Evolutionary conservation across 2,797 vertebrate genomes (phyloP).

Genomic region (Fundulus diaphanus): DNA sequence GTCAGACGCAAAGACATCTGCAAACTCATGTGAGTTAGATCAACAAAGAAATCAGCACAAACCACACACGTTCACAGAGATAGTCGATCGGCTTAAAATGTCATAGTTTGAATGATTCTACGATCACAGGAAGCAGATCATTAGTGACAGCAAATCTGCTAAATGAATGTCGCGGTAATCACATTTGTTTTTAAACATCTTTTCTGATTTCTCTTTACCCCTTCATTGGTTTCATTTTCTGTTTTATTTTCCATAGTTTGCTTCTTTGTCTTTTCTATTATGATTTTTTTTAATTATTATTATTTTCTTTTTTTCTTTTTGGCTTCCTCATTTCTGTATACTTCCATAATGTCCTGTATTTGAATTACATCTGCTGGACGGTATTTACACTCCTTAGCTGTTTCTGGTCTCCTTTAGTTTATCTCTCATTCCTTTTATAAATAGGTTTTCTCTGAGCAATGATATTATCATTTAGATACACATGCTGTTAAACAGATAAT

Average conservation of each 20-base stretch:
- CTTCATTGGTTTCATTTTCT: background rate
- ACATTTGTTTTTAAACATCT: background rate
- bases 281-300: too few relatives aligned
- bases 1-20: conserved; percentile 4
- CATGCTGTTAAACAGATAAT: background rate
- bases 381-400: background rate
- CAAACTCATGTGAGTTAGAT: background rate
- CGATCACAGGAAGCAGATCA: background rate
- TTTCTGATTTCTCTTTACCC: background rate
- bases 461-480: too few relatives aligned
- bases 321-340: background rate
- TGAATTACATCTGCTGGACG: background rate
- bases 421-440: background rate
- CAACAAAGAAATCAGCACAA: background rate
- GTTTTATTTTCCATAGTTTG: background rate
- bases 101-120: background rate
- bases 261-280: background rate
- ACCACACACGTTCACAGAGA: background rate
- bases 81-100: background rate
- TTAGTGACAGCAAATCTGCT: background rate
- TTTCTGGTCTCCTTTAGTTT: background rate
- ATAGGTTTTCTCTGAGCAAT: too few relatives aligned
- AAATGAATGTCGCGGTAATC: background rate
- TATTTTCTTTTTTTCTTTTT: background rate
- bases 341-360: background rate